Base-by-base conservation (phyloP, 1,140 invertebrate genomes). In the Ylistrum balloti region DNA sequence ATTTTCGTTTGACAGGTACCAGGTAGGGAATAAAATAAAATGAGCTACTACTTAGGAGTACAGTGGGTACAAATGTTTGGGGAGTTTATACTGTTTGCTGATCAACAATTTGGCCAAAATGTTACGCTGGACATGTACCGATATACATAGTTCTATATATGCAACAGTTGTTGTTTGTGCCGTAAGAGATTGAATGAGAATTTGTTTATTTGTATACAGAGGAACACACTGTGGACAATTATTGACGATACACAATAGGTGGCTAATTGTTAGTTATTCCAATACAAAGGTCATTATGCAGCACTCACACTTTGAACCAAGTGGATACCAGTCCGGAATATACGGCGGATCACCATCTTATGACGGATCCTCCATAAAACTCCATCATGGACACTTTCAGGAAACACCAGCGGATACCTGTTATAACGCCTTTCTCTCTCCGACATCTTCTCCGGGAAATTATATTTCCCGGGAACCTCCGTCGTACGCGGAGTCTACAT, bases 391-490 rank as follows among this genome's bases (percentile, higher is more conserved):
- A 85, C 92, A 92, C 86, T 94, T 92, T 38, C 88, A 92, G 20
- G 94, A 94, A 87, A 89, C 90, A 3, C 33, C 91, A n/a, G n/a
- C n/a, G 11, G 92, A 93, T 2, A 87, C 91, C 2, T 94, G 92
- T 41, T 94, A 94, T 56, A 91, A 92, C 88, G 86, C 90, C 28
- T 93, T 93, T 74, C 88, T 94, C 89, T 89, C 88, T 38, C 92
- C 91, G 48, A 88, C 90, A 13, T 88, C 91, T 20, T 88, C 90
- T 15, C 87, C 91, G 17, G 91, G 92, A 91, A 92, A 92, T 41
- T 94, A 93, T 85, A 85, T 91, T 33, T 88, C 94, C 17, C 74
- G 93, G 32, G 94, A 95, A 33, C 94, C 94, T 17, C 94, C 94
- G 32, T 91, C 94, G 2, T 95, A 95, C 86, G 91, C 93, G 0